Percentiles rank a stretch among this genome's conserved stretches.
Evolutionary conservation across 2,888 invertebrate genomes (phyloP).

Genomic region (Invenusta paracnida): DNA sequence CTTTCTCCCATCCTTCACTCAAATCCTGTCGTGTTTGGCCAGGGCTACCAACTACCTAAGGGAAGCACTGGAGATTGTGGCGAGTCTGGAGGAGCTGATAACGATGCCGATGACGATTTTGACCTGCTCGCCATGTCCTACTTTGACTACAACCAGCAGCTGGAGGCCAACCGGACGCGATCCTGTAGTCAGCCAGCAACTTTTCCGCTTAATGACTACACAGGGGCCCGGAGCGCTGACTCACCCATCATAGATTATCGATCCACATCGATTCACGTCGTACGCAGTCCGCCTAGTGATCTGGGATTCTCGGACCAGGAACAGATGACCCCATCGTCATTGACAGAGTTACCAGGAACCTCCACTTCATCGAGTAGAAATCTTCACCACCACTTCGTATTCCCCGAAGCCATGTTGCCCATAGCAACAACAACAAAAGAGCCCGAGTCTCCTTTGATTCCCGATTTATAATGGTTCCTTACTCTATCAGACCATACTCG

Average conservation of each 20-base stretch:
- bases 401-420: not conserved
- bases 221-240: not conserved
- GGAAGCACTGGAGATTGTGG: not conserved
- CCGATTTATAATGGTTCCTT: not conserved
- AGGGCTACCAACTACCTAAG: not conserved
- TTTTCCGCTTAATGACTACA: not conserved
- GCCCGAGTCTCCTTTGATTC: not conserved
- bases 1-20: slow-evolving; percentile 41
- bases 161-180: not conserved
- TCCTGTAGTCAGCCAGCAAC: slow-evolving; percentile 2
- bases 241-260: too few relatives aligned
- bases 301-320: not conserved
- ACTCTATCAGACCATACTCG: too few relatives aligned
- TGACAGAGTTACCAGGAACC: too few relatives aligned
- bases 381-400: slow-evolving; percentile 3
- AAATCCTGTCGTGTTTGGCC: not conserved
- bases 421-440: not conserved
- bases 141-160: not conserved
- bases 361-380: too few relatives aligned
- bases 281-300: not conserved
- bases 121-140: not conserved
- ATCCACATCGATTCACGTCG: not conserved
- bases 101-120: not conserved
- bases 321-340: too few relatives aligned
- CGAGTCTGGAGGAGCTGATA: not conserved